Conservation (phyloP, 2,113 vertebrate genomes). For the Triplophysa siluroides region DNA sequence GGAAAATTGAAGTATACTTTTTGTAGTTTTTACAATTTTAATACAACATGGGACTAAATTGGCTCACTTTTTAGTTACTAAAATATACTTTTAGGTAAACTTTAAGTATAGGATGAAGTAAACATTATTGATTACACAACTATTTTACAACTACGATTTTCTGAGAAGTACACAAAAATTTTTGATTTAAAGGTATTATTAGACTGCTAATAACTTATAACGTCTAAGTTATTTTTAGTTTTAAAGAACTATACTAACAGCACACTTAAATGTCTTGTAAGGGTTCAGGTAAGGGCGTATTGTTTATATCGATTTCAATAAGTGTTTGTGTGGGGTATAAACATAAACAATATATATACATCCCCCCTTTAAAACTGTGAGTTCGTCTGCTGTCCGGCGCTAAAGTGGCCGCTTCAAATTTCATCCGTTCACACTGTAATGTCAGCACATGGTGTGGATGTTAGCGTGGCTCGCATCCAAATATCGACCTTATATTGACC, state of each 20-base stretch:
- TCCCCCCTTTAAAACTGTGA: neutral
- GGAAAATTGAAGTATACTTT: too few species aligned
- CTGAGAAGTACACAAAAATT: too few species aligned
- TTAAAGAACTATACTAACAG: neutral
- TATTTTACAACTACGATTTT: too few species aligned
- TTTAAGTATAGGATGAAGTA: too few species aligned
- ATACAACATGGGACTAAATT: too few species aligned
- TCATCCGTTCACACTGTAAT: conserved; percentile 21
- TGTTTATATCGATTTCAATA: neutral
- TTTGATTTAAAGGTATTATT: too few species aligned
- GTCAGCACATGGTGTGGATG: conserved; percentile 24
- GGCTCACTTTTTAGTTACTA: too few species aligned
- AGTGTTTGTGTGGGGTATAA: neutral
- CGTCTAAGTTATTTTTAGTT: neutral
- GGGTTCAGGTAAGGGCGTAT: neutral
- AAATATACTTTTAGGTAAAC: too few species aligned
- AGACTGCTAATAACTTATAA: too few species aligned
- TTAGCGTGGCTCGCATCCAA: conserved; percentile 30
- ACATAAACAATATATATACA: conserved; percentile 2
- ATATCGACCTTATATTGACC: conserved; percentile 41
- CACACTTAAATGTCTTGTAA: too few species aligned
- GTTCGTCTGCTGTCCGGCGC: neutral
- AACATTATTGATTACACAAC: too few species aligned
- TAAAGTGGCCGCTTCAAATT: conserved; percentile 17
- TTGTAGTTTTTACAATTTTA: too few species aligned